Percentiles rank a stretch among this genome's conserved stretches.
phyloP scores from a whole-genome alignment of 2,797 vertebrate species.

The Balearica regulorum region DNA sequence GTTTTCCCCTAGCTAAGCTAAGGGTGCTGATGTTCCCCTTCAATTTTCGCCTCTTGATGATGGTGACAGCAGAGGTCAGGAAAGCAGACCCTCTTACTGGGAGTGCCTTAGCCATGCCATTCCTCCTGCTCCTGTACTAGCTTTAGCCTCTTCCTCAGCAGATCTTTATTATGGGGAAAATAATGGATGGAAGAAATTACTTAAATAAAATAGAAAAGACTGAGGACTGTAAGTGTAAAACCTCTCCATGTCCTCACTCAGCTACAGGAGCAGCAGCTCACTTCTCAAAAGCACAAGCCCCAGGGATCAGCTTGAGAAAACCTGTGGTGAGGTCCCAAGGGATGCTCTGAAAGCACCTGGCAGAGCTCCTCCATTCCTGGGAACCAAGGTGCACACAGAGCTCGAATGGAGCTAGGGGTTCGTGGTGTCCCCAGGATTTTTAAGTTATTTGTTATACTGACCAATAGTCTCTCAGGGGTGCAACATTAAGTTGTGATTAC shows the following conservation, averaged over 20 bases:
- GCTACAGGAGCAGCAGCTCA: neutral
- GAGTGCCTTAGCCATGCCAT: neutral
- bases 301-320: fast-evolving
- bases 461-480: neutral
- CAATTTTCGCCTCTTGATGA: neutral
- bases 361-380: neutral
- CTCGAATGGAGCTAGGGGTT: neutral
- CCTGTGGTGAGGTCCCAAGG: neutral
- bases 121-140: neutral
- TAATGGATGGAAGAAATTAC: neutral
- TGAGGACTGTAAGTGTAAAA: neutral
- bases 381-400: neutral
- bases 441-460: neutral
- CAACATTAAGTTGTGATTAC: neutral
- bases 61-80: neutral
- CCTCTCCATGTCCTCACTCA: neutral
- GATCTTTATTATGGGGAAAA: neutral
- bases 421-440: neutral
- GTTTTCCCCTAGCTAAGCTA: neutral
- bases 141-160: neutral
- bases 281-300: neutral
- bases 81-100: neutral
- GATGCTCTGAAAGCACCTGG: neutral
- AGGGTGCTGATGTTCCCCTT: neutral
- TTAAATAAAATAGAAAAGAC: neutral